Conservation (phyloP, 2,797 vertebrate genomes). For the Micrastur ruficollis region DNA sequence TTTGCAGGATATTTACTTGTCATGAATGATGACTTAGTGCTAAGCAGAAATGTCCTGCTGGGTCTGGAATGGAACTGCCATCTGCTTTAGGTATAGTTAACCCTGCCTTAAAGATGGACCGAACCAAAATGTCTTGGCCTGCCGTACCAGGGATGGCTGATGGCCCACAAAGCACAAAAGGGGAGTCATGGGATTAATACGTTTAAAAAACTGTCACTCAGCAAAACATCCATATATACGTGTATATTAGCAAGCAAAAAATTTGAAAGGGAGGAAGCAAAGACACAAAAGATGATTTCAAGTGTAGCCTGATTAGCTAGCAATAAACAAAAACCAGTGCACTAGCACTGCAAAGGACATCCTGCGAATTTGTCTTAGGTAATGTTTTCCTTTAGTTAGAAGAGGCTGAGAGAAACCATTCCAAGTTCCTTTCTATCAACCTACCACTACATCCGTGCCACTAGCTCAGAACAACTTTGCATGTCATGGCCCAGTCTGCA, state of each 20-base stretch:
- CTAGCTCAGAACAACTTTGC: neutral
- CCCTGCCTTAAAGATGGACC: neutral
- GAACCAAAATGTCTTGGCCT: neutral
- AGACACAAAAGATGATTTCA: neutral
- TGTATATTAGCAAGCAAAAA: neutral
- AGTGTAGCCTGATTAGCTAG: neutral
- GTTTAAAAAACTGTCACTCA: neutral
- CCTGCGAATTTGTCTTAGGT: neutral
- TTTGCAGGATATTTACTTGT: slow-evolving; percentile 27
- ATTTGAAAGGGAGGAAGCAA: neutral
- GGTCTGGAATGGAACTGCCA: neutral
- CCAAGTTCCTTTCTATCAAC: neutral
- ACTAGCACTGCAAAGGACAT: neutral
- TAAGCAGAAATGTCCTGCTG: neutral
- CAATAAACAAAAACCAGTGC: neutral
- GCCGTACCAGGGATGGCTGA: neutral
- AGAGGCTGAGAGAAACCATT: neutral
- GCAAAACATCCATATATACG: fast-evolving
- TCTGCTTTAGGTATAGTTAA: slow-evolving; percentile 17
- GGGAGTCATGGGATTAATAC: neutral
- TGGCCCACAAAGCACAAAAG: neutral
- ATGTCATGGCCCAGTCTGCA: neutral
- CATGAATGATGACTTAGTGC: neutral
- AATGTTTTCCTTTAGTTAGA: neutral
- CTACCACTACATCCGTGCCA: neutral